Base-by-base conservation (phyloP, 1,140 invertebrate genomes). In the Leptopilina boulardi region DNA sequence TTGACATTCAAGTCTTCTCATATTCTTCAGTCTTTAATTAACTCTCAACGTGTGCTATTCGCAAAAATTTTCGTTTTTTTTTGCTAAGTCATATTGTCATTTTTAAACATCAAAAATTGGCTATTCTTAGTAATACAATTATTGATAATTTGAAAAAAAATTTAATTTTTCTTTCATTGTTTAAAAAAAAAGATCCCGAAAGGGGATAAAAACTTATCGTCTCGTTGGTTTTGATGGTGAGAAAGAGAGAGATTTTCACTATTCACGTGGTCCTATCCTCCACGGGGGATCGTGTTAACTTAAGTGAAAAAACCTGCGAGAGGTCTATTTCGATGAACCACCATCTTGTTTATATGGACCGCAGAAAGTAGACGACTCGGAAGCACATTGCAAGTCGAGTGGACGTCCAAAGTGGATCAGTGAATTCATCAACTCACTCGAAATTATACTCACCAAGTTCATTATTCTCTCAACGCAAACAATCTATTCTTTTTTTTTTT, bases 281-380 rank as follows among this genome's bases (percentile, higher is more conserved):
- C 74, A 82, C 79, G 73, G 87, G 88, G 80, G 83, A 84, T 86
- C 77, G 77, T 88, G 87, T 89, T 85, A 85, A 82, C 84, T 89
- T 89, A 87, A 90, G 89, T 90, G 87, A 87, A 89, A 83, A 86
- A 83, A 86, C 73, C 89, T 76, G 84, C 83, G 71, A 85, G 87
- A 59, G 88, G 87, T 87, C 86, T 77, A 38, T 47, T 51, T 74
- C 56, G 51, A 71, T 71, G 76, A 59, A 77, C 59, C 26, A 54
- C 15, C 30, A 51, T 70, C 34, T 26, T 59, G 42, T 44, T 41
- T 66, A 5, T 38, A 38, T 38, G 41, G 41, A 5, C 23, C 23
- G 38, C 38, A 15, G 54, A 66, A 59, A 44, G 34, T 38, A 38
- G 38, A 71, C 15, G 42, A 66, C 74, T 54, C 15, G 74, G 59